Evolutionary conservation across 2,888 invertebrate species (phyloP), one percentile per base, ranked within the genome.

Genomic region (Agrotis segetum): DNA sequence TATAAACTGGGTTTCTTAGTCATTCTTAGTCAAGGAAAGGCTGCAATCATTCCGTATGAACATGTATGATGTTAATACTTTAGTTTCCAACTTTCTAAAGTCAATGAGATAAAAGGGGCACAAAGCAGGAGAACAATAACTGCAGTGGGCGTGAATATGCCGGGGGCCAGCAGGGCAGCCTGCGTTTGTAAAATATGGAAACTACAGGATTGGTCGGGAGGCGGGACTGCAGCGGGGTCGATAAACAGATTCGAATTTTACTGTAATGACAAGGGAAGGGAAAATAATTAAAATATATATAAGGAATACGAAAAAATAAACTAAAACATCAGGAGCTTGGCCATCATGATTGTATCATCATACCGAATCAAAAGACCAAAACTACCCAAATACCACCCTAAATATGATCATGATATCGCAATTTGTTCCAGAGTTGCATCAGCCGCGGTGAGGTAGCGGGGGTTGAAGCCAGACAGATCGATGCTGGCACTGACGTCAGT

Each of bases 401-500:
- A 67, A 17, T n/a, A 62, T 14, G 21, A 11, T 56, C n/a, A 24
- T 52, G 19, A 14, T 55, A 64, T 69, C 69, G 44, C 85, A 88
- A 88, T 70, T 70, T 24, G 67, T 68, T 70, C 62, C 67, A 60
- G 72, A 87, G 88, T 96, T 96, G 94, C 96, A 96, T 95, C 92
- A 95, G 94, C 92, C 92, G 56, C 60, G 77, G 83, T 77, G 85
- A 81, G 87, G 77, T 77, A 76, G 83, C 77, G 84, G 85, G 86
- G 84, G 80, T 77, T 70, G 89, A 88, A 88, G 79, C 84, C 91
- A 95, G 95, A 94, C 95, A 87, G 93, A 95, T 96, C 96, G 91
- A 96, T 96, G 88, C 79, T 83, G 82, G 71, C 77, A 69, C 80
- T 94, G 93, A 95, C 96, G 95, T 95, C 95, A 95, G 64, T 76